phyloP scores from a whole-genome alignment of 2,888 invertebrate genomes.

The Drosophila aldrichi region DNA sequence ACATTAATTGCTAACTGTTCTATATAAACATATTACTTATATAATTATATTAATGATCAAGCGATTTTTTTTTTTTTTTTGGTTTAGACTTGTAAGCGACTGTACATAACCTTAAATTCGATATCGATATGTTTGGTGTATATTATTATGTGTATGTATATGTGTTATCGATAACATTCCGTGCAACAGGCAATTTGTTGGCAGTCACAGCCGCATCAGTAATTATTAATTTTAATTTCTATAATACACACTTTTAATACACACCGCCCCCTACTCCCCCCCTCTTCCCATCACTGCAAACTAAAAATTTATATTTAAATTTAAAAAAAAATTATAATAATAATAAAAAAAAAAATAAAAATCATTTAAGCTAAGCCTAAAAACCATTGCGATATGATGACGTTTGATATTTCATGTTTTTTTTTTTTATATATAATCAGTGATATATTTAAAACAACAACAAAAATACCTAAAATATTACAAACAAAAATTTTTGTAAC shows the following conservation, averaged over 20 bases:
- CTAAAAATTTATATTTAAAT: neutral
- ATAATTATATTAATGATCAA: neutral
- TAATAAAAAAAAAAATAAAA: neutral
- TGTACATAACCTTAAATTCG: slow-evolving; percentile 69
- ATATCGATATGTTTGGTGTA: slow-evolving; percentile 36
- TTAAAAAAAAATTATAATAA: no score
- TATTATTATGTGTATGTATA: slow-evolving; percentile 36
- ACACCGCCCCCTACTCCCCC: neutral
- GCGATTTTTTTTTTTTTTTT: slow-evolving; percentile 13
- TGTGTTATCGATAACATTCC: slow-evolving; percentile 72
- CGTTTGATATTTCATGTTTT: slow-evolving; percentile 65
- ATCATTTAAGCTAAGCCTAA: slow-evolving; percentile 40
- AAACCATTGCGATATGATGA: slow-evolving; percentile 63
- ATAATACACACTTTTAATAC: slow-evolving; percentile 11
- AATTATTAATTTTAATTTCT: slow-evolving; percentile 82
- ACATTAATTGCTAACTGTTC: slow-evolving; percentile 46
- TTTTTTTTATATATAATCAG: slow-evolving; percentile 65
- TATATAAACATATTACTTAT: slow-evolving; percentile 35
- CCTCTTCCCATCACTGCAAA: slow-evolving; percentile 8
- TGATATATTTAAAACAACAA: slow-evolving; percentile 54
- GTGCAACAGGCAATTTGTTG: slow-evolving; percentile 66
- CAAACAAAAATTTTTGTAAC: slow-evolving; percentile 34
- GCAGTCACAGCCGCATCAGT: slow-evolving; percentile 82
- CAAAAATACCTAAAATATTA: slow-evolving; percentile 33
- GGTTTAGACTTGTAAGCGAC: slow-evolving; percentile 40